Evolutionary conservation across 2,797 vertebrate species (phyloP), one percentile per base, ranked within the genome.

Genomic region (Periophthalmus magnuspinnatus): DNA sequence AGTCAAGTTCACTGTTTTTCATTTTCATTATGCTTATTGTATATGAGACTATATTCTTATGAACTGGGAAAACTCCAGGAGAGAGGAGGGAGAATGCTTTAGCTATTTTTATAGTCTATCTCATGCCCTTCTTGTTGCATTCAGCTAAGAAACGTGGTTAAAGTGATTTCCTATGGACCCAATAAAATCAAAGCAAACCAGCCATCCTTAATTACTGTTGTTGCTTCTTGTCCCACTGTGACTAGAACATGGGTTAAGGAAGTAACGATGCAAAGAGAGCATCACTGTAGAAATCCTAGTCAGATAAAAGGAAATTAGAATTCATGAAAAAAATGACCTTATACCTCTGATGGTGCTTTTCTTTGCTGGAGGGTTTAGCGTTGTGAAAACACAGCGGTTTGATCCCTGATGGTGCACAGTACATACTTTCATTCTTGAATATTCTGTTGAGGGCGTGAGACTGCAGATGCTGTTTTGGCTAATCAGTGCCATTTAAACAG

Each of bases 391-490:
- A 72, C 68, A 73, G 41, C 67, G 21, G 41, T 72, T 63, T 21
- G 68, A 71, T 69, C 79, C 76, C 87, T 86, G 78, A 87, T 81
- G 81, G 79, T 75, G 76, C 38, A n/a, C 64, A 54, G 54, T 85
- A 83, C 73, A 73, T 81, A 77, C 84, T 70, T 80, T 82, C 64
- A 22, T 72, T 79, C 79, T 78, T 71, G 74, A 59, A 75, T 71
- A 80, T 84, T 83, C 74, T 78, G 83, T 87, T 85, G 72, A 74
- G 82, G 81, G 80, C 80, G 64, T 5, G 34, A 75, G 32, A 68
- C 78, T 32, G 70, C 86, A 90, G 86, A 90, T 88, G 86, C 84
- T 86, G 81, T 75, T 80, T 83, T 73, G 77, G 81, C 86, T 84
- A 78, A 87, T 88, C 68, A 52, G 62, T 81, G 74, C 75, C 74